Evolutionary conservation across 2,888 invertebrate species (phyloP).

Genomic region (Rhyacophila evoluta): DNA sequence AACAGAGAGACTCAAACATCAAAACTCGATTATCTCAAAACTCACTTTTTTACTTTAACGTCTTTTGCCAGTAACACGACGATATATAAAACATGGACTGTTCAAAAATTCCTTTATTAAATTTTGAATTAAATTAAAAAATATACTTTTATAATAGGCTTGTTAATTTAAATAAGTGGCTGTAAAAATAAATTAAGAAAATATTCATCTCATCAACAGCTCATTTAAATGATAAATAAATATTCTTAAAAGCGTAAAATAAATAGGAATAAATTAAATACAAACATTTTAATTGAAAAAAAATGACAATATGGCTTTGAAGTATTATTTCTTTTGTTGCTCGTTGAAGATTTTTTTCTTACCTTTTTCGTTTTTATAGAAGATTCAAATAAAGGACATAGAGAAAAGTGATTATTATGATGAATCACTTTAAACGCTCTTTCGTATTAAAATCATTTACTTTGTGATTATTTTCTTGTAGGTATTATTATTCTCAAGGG

Average conservation of each 20-base stretch:
- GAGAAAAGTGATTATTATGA: background rate
- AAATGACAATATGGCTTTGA: background rate
- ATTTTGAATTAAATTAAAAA: too few species aligned
- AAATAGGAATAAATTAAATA: background rate
- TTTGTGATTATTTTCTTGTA: background rate
- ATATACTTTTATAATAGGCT: too few species aligned
- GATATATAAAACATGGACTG: too few species aligned
- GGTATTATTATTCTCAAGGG: background rate
- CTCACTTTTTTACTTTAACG: too few species aligned
- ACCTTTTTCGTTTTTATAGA: background rate
- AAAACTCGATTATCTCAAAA: too few species aligned
- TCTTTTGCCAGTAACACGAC: too few species aligned
- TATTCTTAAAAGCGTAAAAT: background rate
- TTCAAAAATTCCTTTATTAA: too few species aligned
- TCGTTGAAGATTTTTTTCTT: background rate
- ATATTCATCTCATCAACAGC: background rate
- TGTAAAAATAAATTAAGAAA: too few species aligned
- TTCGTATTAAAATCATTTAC: background rate
- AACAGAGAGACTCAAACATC: too few species aligned
- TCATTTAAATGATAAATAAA: background rate
- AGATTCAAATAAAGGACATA: background rate
- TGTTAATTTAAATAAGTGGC: too few species aligned
- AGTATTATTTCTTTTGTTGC: slow-evolving; percentile 1
- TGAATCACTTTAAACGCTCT: background rate
- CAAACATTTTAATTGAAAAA: background rate